Percentiles rank a stretch among this genome's conserved stretches.
phyloP scores from a whole-genome alignment of 2,888 invertebrate species.

The Pandemis cinnamomeana region DNA sequence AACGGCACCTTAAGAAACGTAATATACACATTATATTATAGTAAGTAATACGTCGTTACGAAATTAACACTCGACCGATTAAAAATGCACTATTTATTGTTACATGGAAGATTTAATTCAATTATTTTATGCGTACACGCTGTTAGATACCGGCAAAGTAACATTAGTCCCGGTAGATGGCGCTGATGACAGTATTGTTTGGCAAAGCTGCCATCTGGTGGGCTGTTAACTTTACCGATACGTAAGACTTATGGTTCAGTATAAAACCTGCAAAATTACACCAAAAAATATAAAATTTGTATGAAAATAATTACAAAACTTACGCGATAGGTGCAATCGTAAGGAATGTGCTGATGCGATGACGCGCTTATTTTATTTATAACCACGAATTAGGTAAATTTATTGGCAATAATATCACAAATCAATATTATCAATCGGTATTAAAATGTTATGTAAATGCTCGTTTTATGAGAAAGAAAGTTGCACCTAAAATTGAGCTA shows the following conservation, averaged over 20 bases:
- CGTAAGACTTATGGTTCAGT: slow-evolving; percentile 48
- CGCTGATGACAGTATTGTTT: neutral
- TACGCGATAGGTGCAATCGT: slow-evolving; percentile 66
- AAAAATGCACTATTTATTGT: slow-evolving; percentile 46
- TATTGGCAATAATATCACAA: slow-evolving; percentile 80
- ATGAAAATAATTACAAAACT: slow-evolving; percentile 75
- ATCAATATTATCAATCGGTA: slow-evolving; percentile 67
- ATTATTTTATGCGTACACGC: slow-evolving; percentile 21
- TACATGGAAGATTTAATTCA: slow-evolving; percentile 60
- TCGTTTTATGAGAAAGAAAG: slow-evolving; percentile 5
- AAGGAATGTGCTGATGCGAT: slow-evolving; percentile 66
- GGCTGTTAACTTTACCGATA: neutral
- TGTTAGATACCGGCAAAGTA: slow-evolving; percentile 5
- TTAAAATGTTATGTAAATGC: slow-evolving; percentile 44
- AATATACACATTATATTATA: slow-evolving; percentile 50
- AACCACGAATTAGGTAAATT: slow-evolving; percentile 54
- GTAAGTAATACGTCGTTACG: slow-evolving; percentile 41
- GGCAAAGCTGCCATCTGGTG: neutral
- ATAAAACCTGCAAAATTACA: slow-evolving; percentile 66
- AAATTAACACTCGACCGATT: slow-evolving; percentile 36
- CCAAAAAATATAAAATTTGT: slow-evolving; percentile 72
- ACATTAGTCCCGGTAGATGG: neutral
- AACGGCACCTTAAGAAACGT: slow-evolving; percentile 63
- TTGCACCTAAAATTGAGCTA: slow-evolving; percentile 32
- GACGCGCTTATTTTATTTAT: slow-evolving; percentile 47